Percentiles rank a stretch among this genome's conserved stretches.
Evolutionary conservation across 2,113 vertebrate genomes (phyloP).

Genomic region (Pygoscelis adeliae): DNA sequence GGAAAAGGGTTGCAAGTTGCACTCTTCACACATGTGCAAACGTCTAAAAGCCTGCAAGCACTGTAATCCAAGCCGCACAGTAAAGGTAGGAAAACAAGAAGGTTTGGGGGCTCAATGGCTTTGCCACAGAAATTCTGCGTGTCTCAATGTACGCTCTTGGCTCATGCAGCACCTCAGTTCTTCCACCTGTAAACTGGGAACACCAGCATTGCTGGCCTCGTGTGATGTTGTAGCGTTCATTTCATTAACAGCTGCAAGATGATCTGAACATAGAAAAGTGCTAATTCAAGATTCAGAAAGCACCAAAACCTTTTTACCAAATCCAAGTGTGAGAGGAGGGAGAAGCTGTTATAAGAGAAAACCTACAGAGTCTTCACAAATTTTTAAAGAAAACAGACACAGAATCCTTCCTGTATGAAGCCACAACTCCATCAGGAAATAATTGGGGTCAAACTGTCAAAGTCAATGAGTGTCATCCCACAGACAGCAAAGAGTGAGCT

Average conservation of each 20-base stretch:
- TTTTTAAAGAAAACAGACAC: background rate
- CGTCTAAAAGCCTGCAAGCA: background rate
- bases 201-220: background rate
- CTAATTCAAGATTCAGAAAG: background rate
- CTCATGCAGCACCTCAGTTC: background rate
- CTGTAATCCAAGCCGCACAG: background rate
- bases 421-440: background rate
- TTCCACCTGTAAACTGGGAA: background rate
- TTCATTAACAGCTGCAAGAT: background rate
- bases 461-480: background rate
- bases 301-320: background rate
- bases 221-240: background rate
- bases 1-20: background rate
- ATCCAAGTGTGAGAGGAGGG: background rate
- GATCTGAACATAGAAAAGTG: background rate
- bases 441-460: background rate
- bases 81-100: background rate
- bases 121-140: background rate
- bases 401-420: background rate
- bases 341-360: background rate
- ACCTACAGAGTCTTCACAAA: background rate
- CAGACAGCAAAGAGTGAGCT: background rate
- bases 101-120: background rate
- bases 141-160: fast-evolving
- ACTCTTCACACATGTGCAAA: background rate